phyloP scores from a whole-genome alignment of 2,888 invertebrate genomes.

The Troilus luridus region DNA sequence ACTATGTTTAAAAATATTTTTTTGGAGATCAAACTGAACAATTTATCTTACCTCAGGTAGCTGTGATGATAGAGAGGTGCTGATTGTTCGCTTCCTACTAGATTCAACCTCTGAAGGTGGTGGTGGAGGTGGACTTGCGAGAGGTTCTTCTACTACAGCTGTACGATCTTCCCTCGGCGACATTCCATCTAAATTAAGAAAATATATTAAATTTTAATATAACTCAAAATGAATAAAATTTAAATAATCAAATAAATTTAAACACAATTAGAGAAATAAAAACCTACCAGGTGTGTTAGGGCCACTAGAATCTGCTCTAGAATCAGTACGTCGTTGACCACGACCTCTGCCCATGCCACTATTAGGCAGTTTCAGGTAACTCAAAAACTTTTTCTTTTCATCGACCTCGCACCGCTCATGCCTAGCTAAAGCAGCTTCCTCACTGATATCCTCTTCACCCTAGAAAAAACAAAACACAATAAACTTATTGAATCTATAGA shows the following conservation, averaged over 20 bases:
- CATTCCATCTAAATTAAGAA: constrained; percentile 67
- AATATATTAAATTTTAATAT: background rate
- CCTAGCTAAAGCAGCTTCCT: constrained; percentile 78
- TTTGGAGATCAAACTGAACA: background rate
- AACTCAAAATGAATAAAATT: background rate
- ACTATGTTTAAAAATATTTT: background rate
- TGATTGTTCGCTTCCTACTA: constrained; percentile 23
- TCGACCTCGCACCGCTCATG: constrained; percentile 85
- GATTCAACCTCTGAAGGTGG: constrained; percentile 68
- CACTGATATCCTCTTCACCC: constrained; percentile 82
- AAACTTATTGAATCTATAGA: background rate
- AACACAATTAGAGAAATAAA: background rate
- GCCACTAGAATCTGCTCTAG: constrained; percentile 79
- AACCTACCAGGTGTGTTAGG: constrained; percentile 77
- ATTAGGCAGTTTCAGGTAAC: constrained; percentile 72
- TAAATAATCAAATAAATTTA: background rate
- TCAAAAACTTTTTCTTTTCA: constrained; percentile 84
- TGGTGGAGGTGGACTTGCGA: constrained; percentile 73
- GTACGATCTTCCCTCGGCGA: constrained; percentile 71
- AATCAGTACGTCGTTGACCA: constrained; percentile 77
- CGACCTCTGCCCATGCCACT: constrained; percentile 71
- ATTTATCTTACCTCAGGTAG: constrained; percentile 48
- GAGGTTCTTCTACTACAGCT: constrained; percentile 69
- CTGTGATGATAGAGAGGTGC: constrained; percentile 22
- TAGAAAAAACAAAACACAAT: constrained; percentile 18